These are phyloP conservation scores for Himantopus leucocephalus DNA, from an alignment of 2,113 vertebrate species.

Conservation along the genomic window DNA sequence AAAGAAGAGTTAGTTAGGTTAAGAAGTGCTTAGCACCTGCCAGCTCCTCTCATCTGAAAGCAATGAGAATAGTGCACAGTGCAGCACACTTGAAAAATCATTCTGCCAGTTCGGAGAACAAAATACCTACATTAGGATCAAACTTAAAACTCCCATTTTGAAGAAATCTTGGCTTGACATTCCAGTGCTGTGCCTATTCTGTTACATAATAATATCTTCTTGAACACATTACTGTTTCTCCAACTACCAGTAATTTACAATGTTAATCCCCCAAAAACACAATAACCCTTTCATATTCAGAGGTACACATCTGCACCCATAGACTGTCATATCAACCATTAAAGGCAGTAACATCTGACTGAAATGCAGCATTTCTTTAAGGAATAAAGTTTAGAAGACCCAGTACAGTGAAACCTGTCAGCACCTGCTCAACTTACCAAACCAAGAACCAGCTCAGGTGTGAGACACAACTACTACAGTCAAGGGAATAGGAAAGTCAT, in stretches of 20 bases:
- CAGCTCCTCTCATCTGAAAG: not conserved
- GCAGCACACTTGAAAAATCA: not conserved
- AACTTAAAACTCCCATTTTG: not conserved
- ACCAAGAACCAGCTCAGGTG: not conserved
- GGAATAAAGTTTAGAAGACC: not conserved
- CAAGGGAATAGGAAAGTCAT: not conserved
- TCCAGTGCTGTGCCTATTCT: not conserved
- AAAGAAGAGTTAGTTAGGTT: not conserved
- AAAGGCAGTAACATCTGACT: not conserved
- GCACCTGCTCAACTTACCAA: not conserved
- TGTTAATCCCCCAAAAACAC: not conserved
- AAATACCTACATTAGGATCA: not conserved
- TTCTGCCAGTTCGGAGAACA: not conserved
- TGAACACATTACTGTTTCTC: not conserved
- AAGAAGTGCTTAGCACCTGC: not conserved
- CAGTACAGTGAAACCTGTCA: not conserved
- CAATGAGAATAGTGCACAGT: not conserved
- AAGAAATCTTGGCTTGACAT: not conserved
- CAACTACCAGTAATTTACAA: not conserved
- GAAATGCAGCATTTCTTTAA: not conserved
- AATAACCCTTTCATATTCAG: not conserved
- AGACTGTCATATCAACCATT: not conserved
- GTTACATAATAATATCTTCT: not conserved
- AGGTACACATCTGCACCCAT: not conserved
- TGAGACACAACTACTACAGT: not conserved